These are phyloP conservation scores for Priocnemis perturbator DNA, from an alignment of 2,888 invertebrate species.

Conservation along the genomic window DNA sequence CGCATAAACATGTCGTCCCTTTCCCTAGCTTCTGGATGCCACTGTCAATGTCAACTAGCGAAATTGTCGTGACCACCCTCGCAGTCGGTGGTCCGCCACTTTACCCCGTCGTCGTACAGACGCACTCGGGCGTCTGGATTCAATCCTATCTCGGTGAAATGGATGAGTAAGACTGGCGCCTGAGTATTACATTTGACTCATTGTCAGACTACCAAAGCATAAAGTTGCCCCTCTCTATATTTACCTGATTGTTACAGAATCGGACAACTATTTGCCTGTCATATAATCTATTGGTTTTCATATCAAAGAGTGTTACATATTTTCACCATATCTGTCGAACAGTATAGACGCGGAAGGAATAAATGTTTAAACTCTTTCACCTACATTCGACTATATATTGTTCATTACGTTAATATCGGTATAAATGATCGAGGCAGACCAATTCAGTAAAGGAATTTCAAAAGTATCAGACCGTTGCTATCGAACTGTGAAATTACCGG, in stretches of 20 bases:
- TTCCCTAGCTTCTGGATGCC: slow-evolving; percentile 16
- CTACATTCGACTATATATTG: too few species aligned
- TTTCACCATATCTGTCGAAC: too few species aligned
- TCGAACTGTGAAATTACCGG: slow-evolving; percentile 56
- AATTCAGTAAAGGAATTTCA: slow-evolving; percentile 45
- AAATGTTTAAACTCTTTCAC: too few species aligned
- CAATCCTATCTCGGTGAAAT: not conserved
- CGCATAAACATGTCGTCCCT: slow-evolving; percentile 6
- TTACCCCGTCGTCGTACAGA: slow-evolving; percentile 23
- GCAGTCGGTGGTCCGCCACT: slow-evolving; percentile 41
- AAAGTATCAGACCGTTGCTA: slow-evolving; percentile 38
- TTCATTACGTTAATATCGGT: not conserved
- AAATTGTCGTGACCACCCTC: slow-evolving; percentile 36
- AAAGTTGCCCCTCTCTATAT: not conserved
- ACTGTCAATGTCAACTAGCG: slow-evolving; percentile 23
- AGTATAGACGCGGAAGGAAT: too few species aligned
- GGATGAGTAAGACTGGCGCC: slow-evolving; percentile 15
- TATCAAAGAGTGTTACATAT: slow-evolving; percentile 1
- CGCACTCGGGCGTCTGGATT: slow-evolving; percentile 1
- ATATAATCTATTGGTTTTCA: slow-evolving; percentile 21
- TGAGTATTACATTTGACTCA: slow-evolving; percentile 6
- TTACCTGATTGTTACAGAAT: not conserved
- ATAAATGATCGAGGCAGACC: not conserved
- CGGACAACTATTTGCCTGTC: not conserved
- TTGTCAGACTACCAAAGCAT: not conserved